Evolutionary conservation across 2,888 invertebrate species (phyloP).

Genomic region (Tuta absoluta): DNA sequence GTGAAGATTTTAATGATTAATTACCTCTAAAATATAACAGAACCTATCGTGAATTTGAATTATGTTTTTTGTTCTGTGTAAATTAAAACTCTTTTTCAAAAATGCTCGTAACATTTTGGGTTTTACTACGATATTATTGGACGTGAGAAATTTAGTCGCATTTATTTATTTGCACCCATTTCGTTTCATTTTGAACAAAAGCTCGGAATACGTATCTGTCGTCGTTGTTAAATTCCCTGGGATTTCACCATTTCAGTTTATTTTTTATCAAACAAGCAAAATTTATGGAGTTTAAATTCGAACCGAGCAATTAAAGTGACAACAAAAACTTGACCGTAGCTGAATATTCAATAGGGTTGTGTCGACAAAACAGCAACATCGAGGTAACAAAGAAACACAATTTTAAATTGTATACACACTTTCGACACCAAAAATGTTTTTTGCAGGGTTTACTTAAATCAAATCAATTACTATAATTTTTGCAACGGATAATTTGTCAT

Average conservation of each 20-base stretch:
- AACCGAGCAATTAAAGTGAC: constrained; percentile 36
- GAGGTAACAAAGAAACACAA: neutral
- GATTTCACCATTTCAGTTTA: constrained; percentile 10
- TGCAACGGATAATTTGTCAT: too few species aligned
- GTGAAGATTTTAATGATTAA: neutral
- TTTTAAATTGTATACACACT: neutral
- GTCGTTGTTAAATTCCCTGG: neutral
- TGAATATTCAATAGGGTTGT: constrained; percentile 16
- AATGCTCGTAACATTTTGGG: neutral
- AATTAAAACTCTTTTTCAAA: neutral
- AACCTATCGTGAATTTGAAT: neutral
- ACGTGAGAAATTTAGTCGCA: neutral
- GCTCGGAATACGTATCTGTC: constrained; percentile 17
- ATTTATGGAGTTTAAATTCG: constrained; percentile 36
- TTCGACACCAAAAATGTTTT: too few species aligned
- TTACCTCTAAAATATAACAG: neutral
- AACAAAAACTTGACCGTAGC: constrained; percentile 35
- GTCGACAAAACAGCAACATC: neutral
- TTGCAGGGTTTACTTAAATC: too few species aligned
- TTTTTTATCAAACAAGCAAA: constrained; percentile 20
- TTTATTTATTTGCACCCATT: constrained; percentile 29
- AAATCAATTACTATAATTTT: too few species aligned
- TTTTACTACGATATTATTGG: neutral
- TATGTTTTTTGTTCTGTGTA: neutral
- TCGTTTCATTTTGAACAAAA: constrained; percentile 2